Percentiles rank a stretch among this genome's conserved stretches.
Conservation (phyloP, 1,140 invertebrate genomes). For the Achroia grisella region DNA sequence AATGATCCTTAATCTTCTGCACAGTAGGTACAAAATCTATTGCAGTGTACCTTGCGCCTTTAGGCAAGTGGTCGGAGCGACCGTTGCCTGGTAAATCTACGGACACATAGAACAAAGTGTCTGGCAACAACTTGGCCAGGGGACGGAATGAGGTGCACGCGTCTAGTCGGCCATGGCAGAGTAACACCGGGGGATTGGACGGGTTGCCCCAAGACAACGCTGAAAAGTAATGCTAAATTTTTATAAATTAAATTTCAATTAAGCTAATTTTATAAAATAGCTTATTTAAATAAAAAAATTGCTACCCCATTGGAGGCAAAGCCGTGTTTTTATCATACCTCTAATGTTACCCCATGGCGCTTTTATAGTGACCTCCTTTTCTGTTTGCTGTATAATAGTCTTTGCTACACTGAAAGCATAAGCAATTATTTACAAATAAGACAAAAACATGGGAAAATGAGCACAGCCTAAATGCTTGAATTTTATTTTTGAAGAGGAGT, state of each 20-base stretch:
- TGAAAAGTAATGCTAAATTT: slow-evolving; percentile 22
- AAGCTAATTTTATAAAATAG: too few relatives aligned
- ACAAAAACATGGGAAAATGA: too few relatives aligned
- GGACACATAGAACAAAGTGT: slow-evolving; percentile 35
- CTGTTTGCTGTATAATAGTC: slow-evolving; percentile 12
- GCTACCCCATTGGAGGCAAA: too few relatives aligned
- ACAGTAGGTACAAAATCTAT: slow-evolving; percentile 36
- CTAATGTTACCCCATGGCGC: slow-evolving; percentile 49
- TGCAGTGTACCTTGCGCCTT: slow-evolving; percentile 22
- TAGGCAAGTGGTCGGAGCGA: slow-evolving; percentile 32
- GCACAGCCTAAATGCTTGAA: too few relatives aligned
- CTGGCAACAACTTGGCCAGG: slow-evolving; percentile 26
- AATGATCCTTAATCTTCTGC: slow-evolving; percentile 26
- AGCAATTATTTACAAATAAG: slow-evolving; percentile 11
- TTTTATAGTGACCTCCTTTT: slow-evolving; percentile 31
- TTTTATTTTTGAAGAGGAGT: too few relatives aligned
- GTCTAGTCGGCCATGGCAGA: slow-evolving; percentile 37
- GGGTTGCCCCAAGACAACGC: slow-evolving; percentile 41
- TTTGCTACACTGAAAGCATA: slow-evolving; percentile 25
- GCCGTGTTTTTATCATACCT: too few relatives aligned
- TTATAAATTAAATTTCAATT: too few relatives aligned
- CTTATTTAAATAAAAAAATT: too few relatives aligned
- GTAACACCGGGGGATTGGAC: slow-evolving; percentile 25
- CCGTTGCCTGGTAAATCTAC: slow-evolving; percentile 47
- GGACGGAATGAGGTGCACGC: slow-evolving; percentile 33